Evolutionary conservation across 2,113 vertebrate genomes (phyloP), one percentile per base, ranked within the genome.

Genomic region (Myiozetetes cayanensis): DNA sequence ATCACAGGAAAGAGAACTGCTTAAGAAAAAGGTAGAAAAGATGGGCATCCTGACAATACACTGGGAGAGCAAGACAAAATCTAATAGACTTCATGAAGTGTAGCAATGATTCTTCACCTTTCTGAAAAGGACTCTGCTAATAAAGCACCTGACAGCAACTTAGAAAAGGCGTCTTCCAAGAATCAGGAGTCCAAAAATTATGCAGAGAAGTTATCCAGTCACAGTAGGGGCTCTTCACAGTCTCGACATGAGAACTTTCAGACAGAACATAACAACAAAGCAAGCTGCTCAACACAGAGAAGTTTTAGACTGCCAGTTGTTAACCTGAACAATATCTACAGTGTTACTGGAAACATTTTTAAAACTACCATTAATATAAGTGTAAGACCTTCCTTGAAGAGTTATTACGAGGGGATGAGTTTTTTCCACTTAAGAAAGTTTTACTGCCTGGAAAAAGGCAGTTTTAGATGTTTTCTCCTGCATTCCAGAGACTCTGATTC

Each of bases 271-370:
- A 28, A 24, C 30, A 63, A 68, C 10, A 16, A 76, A 52, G 9
- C 22, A 31, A 84, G 25, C 0, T 0, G n/a, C 16, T 84, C 27
- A 87, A 33, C 2, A 8, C 0, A 67, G 19, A 71, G 15, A 63
- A 86, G 21, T 43, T 78, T 66, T 23, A 58, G 37, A 37, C 16
- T 58, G 15, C 4, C 33, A 81, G 49, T 19, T 73, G 8, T 63
- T 76, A 83, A 61, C 10, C 21, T 62, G 30, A 68, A 65, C 35
- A 82, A 52, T 3, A 44, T 12, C 37, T 65, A 52, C 16, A 49
- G 11, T 50, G 11, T 44, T 68, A 55, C 21, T 61, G 53, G 31
- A 65, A 96, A 68, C 8, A 56, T 10, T 59, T 87, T 35, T 53
- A 22, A 77, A 93, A 70, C 21, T 43, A 41, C 21, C 17, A 24